A percentile compares a stretch with the other conserved stretches of the same genome.
These are phyloP conservation scores for Tinamus guttatus DNA, from an alignment of 2,113 vertebrate genomes.

Conservation along the genomic window DNA sequence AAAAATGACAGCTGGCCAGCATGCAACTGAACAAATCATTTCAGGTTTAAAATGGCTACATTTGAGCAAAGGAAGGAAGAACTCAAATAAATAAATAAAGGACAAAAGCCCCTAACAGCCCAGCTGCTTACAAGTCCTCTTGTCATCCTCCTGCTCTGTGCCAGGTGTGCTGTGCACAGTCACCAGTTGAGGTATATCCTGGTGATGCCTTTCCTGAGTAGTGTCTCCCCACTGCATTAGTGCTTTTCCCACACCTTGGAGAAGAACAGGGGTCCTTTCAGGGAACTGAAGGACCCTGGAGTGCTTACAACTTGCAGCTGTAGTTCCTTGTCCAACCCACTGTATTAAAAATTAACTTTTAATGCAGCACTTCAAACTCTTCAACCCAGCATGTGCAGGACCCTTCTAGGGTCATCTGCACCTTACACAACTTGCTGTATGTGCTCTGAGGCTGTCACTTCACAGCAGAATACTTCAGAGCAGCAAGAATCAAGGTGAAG, in stretches of 20 bases:
- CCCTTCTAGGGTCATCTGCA: neutral
- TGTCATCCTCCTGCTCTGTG: neutral
- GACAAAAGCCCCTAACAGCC: neutral
- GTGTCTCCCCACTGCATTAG: neutral
- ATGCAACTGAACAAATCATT: conserved; percentile 85
- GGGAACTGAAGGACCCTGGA: conserved; percentile 81
- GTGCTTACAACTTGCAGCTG: conserved; percentile 77
- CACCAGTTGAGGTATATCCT: neutral
- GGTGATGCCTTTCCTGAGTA: neutral
- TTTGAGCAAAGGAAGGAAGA: conserved; percentile 45
- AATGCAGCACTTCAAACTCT: neutral
- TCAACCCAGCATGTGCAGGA: neutral
- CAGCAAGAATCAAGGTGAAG: neutral
- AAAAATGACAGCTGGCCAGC: conserved; percentile 78
- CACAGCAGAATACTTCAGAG: neutral
- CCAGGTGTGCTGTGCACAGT: neutral
- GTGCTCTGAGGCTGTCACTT: neutral
- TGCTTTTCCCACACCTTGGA: conserved; percentile 30
- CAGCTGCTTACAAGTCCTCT: neutral
- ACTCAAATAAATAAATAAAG: neutral
- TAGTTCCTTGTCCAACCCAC: conserved; percentile 76
- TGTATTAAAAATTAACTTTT: neutral
- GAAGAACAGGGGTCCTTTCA: conserved; percentile 80
- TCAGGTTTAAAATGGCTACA: conserved; percentile 63
- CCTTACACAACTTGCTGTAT: neutral